A percentile compares a stretch with the other conserved stretches of the same genome.
These are phyloP conservation scores for Megaustenia siamemsis DNA, from an alignment of 2,888 invertebrate species.

Conservation along the genomic window DNA sequence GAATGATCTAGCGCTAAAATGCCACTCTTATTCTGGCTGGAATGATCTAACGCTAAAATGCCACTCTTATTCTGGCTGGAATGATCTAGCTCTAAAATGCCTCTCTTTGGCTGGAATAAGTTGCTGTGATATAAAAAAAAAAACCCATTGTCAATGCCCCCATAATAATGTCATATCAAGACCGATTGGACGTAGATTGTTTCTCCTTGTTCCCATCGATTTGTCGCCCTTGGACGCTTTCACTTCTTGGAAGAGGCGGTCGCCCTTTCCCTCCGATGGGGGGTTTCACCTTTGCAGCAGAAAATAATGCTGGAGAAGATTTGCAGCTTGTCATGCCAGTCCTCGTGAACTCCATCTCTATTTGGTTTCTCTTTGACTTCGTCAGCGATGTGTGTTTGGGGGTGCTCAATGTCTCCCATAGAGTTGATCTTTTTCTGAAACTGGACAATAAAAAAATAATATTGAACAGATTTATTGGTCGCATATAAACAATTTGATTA, in stretches of 20 bases:
- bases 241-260: not conserved
- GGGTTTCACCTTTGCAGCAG: not conserved
- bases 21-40: too few relatives aligned
- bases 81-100: too few relatives aligned
- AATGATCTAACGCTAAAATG: too few relatives aligned
- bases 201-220: not conserved
- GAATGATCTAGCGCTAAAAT: too few relatives aligned
- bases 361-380: conserved; percentile 52
- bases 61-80: too few relatives aligned
- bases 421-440: not conserved
- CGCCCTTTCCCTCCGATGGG: not conserved
- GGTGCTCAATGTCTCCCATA: conserved; percentile 59
- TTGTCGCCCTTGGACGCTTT: conserved; percentile 3
- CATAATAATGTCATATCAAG: too few relatives aligned
- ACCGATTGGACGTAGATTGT: not conserved
- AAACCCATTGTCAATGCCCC: too few relatives aligned
- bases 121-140: too few relatives aligned
- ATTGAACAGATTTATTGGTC: not conserved
- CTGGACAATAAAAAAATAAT: not conserved
- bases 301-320: conserved; percentile 12
- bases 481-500: not conserved
- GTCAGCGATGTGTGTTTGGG: conserved; percentile 54
- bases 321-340: not conserved
- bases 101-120: too few relatives aligned
- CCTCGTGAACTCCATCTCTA: conserved; percentile 57